Base-by-base conservation (phyloP, 2,888 invertebrate species). In the Dione juno region DNA sequence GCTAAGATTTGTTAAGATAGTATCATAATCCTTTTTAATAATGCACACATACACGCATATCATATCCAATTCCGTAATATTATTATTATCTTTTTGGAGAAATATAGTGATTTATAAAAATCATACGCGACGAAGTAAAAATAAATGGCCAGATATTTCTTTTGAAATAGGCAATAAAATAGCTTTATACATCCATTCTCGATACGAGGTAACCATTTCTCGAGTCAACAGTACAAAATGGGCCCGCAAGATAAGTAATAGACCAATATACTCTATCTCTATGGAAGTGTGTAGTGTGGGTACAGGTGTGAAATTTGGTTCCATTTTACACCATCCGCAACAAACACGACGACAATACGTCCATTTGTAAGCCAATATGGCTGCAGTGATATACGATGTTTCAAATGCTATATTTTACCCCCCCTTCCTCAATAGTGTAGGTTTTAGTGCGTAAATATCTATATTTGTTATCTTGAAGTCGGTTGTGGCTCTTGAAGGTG, bases 311-410 rank as follows among this genome's bases (percentile, higher is more conserved):
- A 76, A 81, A 84, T 84, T 85, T 79, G 81, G 68, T 66, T 61
- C 71, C 53, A 69, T 85, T 83, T 81, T 83, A 77, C 77, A 77
- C 81, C 78, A 79, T 80, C 80, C 79, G 77, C 75, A 71, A 79
- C 78, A 84, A 85, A 84, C 83, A 81, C 82, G 77, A 74, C 76
- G 80, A 84, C 85, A 84, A 85, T 86, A 80, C 83, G 84, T 81
- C 82, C 79, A 81, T 80, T 86, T 85, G 86, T 85, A 83, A 82
- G 84, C 81, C 82, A 84, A 86, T 87, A 85, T 85, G 84, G 83
- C 82, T 84, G 81, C 82, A 81, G 83, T 80, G 79, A 74, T 54
- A 74, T 57, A 64, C n/a, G 61, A 86, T 89, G 85, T 86, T 84
- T 88, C 87, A 87, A 80, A 78, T 77, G 82, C 79, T 77, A 80